A percentile compares a stretch with the other conserved stretches of the same genome.
These are phyloP conservation scores for Silurus asotus DNA, from an alignment of 2,113 vertebrate species.

Conservation along the genomic window DNA sequence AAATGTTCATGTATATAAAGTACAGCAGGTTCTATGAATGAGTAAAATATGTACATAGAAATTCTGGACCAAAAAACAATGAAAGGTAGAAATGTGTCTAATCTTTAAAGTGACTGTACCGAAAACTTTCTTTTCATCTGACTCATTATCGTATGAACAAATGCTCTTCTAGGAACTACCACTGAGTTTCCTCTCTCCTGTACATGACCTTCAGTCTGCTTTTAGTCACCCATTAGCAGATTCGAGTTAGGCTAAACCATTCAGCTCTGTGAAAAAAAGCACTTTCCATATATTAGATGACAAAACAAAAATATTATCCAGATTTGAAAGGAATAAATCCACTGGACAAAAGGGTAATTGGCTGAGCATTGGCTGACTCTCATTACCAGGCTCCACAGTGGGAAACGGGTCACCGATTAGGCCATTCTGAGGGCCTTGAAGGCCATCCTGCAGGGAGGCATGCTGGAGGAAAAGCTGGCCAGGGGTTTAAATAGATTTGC, in stretches of 20 bases:
- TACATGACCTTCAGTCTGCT: conserved; percentile 17
- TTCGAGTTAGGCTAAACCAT: conserved; percentile 27
- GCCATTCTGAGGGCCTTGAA: conserved; percentile 40
- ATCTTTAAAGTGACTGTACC: background rate
- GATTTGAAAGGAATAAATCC: conserved; percentile 47
- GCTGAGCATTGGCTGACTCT: conserved; percentile 48
- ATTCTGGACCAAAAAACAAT: background rate
- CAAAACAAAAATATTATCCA: conserved; percentile 43
- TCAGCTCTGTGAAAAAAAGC: conserved; percentile 33
- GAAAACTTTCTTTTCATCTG: background rate
- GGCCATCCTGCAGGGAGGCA: conserved; percentile 36
- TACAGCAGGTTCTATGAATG: background rate
- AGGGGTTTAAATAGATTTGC: conserved; percentile 99
- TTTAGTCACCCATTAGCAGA: conserved; percentile 31
- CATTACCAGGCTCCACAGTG: conserved; percentile 45
- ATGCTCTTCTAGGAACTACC: conserved; percentile 12
- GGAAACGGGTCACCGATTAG: conserved; percentile 49
- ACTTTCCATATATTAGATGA: conserved; percentile 32
- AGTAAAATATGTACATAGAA: background rate
- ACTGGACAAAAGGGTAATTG: conserved; percentile 47
- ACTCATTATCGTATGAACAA: conserved; percentile 24
- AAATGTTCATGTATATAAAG: background rate
- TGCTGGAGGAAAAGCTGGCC: conserved; percentile 54
- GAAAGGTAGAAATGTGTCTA: too few species aligned
- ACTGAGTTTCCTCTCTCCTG: conserved; percentile 9